Base-by-base conservation (phyloP, 2,888 invertebrate species). In the Dasysyrphus albostriatus region DNA sequence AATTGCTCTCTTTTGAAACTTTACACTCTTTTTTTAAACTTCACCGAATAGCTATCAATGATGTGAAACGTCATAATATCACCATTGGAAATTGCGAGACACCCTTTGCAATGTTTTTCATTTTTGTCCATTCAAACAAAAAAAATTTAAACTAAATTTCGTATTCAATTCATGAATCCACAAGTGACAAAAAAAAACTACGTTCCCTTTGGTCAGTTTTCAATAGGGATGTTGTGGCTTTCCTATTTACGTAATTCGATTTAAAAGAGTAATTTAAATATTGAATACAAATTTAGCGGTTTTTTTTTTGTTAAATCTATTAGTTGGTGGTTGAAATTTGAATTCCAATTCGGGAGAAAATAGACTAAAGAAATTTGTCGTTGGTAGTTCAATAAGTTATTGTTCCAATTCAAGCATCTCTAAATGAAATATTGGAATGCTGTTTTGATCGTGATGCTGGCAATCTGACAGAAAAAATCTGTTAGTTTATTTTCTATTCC, bases 221-320 rank as follows among this genome's bases (percentile, higher is more conserved):
- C 14, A 5, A n/a, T 4, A n/a, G 44, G n/a, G 44, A 6, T 24
- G 44, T 12, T 5, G 51, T 19, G 10, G 34, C 10, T 34, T 34
- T 34, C 3, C 9, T 56, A 58, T 69, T 70, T 73, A 56, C 58
- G 47, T 65, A 67, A 73, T 44, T 42, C 59, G 7, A 65, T 54
- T 34, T 39, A 47, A 54, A 54, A n/a, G 39, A 56, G 5, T 37
- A 39, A 42, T 44, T 73, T 73, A 24, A 32, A 65, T 65, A 56
- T n/a, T 14, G 39, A 70, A 58, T 73, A 42, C 7, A 83, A 63
- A 78, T 73, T 67, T 69, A 77, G n/a, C n/a, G n/a, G 73, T 67
- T 37, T 47, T 39, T 78, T 83, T 78, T 83, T n/a, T n/a, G 24
- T 58, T 56, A 70, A 78, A 47, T 47, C 8, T 8, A 16, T 16